Conservation (phyloP, 2,888 invertebrate species). For the Netelia fuscicornis region DNA sequence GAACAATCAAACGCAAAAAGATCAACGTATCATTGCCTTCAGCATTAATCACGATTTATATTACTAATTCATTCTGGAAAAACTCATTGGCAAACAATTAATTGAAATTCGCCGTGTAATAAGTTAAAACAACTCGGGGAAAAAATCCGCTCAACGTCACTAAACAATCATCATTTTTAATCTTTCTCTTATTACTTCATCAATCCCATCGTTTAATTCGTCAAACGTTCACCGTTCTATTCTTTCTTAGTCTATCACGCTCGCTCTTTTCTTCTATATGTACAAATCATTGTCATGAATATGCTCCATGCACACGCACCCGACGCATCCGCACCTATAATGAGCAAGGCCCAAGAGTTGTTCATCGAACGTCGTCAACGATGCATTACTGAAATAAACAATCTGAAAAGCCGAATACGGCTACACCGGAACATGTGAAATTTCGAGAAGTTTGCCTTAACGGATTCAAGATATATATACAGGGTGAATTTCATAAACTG, state of each 20-base stretch:
- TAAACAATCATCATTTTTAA: constrained; percentile 15
- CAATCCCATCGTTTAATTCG: constrained; percentile 10
- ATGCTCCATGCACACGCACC: constrained; percentile 14
- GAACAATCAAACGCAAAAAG: constrained; percentile 6
- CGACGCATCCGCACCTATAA: not conserved
- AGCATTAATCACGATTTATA: constrained; percentile 72
- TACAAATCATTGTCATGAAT: constrained; percentile 55
- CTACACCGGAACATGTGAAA: not conserved
- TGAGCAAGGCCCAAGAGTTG: not conserved
- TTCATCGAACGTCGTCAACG: not conserved
- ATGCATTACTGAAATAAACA: not conserved
- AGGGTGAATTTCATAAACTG: too few species aligned
- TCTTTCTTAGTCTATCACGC: not conserved
- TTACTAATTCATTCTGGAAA: constrained; percentile 69
- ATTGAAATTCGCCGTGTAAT: constrained; percentile 40
- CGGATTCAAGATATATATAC: constrained; percentile 15
- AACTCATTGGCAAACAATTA: constrained; percentile 34
- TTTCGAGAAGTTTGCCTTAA: not conserved
- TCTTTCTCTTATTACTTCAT: constrained; percentile 16
- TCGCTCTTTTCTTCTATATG: constrained; percentile 23
- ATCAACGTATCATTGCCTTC: not conserved
- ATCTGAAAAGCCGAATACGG: not conserved
- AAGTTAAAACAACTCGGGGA: constrained; percentile 20
- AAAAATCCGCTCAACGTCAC: constrained; percentile 23
- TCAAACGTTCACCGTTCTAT: not conserved